Base-by-base conservation (phyloP, 2,888 invertebrate species). In the Eubasilissa splendida region DNA sequence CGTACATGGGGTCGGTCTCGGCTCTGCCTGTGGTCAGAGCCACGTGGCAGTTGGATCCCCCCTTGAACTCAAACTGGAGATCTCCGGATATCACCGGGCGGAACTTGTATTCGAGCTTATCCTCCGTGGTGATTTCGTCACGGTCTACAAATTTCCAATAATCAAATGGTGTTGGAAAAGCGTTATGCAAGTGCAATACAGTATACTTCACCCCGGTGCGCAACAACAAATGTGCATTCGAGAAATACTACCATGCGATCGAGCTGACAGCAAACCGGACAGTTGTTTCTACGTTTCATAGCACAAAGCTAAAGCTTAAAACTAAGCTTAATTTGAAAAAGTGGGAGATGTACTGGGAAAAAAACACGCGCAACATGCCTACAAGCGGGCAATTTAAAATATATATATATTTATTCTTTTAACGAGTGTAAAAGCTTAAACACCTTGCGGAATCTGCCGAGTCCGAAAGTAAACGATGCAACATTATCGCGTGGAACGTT, bases 31-130 rank as follows among this genome's bases (percentile, higher is more conserved):
- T 86, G 63, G 92, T 91, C 83, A 94, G 88, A 83, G 92, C 92
- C 83, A 94, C 86, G 87, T 94, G 93, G 84, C 92, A 93, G 87
- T 94, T 93, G 87, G 92, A 92, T 68, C 91, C 91, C 73, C 93
- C 92, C 85, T 91, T 91, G 85, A 92, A 92, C 80, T 92, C 90
- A 84, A 94, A 88, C 84, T 89, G 88, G 86, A 92, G 86, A 65
- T 89, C 89, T 82, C 92, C 93, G 80, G 89, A 86, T 54, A 90
- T 89, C 77, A 91, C 88, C 22, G 92, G 91, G 80, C 90, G 90
- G 87, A 92, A 93, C 85, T 87, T 89, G 88, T 93, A 93, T 85
- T 90, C 88, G 87, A 93, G 90, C 84, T 91, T 88, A 88, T 92
- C 90, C 85, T 89, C 89, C 77, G 93, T 93, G 87, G 89, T 85